Conservation (phyloP, 2,797 vertebrate genomes). For the Peromyscus nudipes region DNA sequence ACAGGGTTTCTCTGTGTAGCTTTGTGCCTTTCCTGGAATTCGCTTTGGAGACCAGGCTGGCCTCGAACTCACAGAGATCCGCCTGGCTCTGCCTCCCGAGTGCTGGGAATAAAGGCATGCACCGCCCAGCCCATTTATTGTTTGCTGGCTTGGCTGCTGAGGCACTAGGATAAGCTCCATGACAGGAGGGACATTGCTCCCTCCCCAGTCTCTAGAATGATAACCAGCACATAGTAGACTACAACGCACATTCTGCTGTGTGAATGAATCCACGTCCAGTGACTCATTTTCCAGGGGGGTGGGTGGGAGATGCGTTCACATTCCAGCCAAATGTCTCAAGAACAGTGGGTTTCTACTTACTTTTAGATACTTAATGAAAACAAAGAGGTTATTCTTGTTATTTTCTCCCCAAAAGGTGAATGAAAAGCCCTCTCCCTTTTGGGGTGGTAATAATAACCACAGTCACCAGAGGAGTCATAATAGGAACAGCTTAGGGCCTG, state of each 20-base stretch:
- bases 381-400: neutral
- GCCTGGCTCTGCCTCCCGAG: too few species aligned
- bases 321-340: constrained; percentile 4
- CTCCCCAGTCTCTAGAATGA: neutral
- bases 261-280: neutral
- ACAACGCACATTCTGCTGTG: neutral
- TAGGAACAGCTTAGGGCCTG: neutral
- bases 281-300: neutral
- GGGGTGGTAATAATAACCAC: neutral
- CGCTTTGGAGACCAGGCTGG: too few species aligned
- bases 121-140: neutral
- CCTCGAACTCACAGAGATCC: too few species aligned
- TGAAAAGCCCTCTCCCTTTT: neutral
- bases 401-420: neutral
- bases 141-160: neutral
- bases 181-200: neutral
- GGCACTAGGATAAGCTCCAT: neutral
- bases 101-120: too few species aligned
- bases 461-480: accelerated
- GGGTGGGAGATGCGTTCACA: neutral
- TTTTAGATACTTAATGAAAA: constrained; percentile 20
- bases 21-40: too few species aligned
- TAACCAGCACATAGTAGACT: neutral
- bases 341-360: neutral
- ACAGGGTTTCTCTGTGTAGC: too few species aligned